Conservation (phyloP, 1,140 invertebrate genomes). For the Gerris buenoi region DNA sequence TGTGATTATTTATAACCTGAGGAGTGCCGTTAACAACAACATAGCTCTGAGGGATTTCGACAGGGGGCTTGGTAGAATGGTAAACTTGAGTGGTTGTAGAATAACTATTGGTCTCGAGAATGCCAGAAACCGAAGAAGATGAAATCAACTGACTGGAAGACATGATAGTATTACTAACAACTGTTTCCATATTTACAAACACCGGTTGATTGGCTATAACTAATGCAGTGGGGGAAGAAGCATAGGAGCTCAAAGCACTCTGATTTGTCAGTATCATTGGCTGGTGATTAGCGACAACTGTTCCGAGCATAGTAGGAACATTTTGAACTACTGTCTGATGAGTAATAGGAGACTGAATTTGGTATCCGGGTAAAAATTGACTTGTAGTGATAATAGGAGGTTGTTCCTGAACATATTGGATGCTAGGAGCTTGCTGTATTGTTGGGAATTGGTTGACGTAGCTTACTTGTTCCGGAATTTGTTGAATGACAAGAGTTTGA, state of each 20-base stretch:
- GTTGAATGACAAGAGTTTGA: conserved; percentile 50
- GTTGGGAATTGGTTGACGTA: conserved; percentile 41
- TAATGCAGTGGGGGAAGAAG: conserved; percentile 13
- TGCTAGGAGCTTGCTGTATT: conserved; percentile 42
- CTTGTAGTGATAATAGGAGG: conserved; percentile 30
- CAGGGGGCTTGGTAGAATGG: conserved; percentile 62
- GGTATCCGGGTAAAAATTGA: conserved; percentile 33
- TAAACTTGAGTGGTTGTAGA: conserved; percentile 65
- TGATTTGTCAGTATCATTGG: background rate
- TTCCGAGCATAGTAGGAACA: conserved; percentile 43
- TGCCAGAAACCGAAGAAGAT: conserved; percentile 51
- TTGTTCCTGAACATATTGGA: conserved; percentile 51
- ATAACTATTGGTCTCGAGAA: conserved; percentile 59
- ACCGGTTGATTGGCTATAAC: conserved; percentile 53
- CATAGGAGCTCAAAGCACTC: conserved; percentile 49
- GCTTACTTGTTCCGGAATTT: conserved; percentile 49
- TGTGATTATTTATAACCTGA: conserved; percentile 22
- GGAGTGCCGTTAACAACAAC: conserved; percentile 43
- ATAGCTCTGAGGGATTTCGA: conserved; percentile 40
- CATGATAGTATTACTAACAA: conserved; percentile 72
- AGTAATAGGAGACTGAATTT: conserved; percentile 32
- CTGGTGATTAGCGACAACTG: conserved; percentile 32
- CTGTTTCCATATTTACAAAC: conserved; percentile 65
- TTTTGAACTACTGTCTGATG: conserved; percentile 33
- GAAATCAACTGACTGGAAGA: conserved; percentile 65